These are phyloP conservation scores for Hypsibius dujardini DNA, from an alignment of 1,140 invertebrate species.

Conservation along the genomic window DNA sequence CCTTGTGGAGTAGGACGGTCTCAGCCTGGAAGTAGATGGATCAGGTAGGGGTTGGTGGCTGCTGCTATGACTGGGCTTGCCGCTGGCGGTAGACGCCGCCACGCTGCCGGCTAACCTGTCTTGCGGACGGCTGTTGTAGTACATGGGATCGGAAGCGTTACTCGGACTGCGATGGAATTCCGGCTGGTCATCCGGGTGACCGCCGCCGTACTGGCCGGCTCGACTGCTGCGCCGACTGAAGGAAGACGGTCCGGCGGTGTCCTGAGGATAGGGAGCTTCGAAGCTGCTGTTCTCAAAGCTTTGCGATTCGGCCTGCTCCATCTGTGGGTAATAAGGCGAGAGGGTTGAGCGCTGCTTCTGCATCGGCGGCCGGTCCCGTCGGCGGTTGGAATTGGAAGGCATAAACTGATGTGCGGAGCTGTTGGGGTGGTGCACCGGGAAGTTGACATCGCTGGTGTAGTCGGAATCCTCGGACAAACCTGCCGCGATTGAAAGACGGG, in stretches of 20 bases:
- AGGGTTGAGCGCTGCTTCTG: conserved; percentile 17
- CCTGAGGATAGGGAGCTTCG: conserved; percentile 5
- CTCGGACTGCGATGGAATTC: conserved; percentile 30
- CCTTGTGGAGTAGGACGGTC: not conserved
- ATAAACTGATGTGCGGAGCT: conserved; percentile 32
- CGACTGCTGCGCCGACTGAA: conserved; percentile 20
- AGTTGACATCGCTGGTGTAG: conserved; percentile 89
- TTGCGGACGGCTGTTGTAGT: conserved; percentile 66
- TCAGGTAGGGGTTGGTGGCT: not conserved
- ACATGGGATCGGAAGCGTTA: conserved; percentile 55
- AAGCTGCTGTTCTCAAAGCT: conserved; percentile 12
- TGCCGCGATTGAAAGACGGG: conserved; percentile 33
- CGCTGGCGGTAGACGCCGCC: not conserved
- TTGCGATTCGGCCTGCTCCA: not conserved
- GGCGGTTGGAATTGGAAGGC: conserved; percentile 19
- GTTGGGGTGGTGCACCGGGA: conserved; percentile 51
- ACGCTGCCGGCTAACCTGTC: conserved; percentile 28
- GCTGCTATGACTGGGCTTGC: not conserved
- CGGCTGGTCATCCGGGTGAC: conserved; percentile 26
- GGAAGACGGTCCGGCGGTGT: not conserved
- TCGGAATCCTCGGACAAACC: conserved; percentile 89
- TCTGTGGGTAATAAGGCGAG: not conserved
- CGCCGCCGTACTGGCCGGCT: conserved; percentile 23
- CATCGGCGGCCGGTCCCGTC: conserved; percentile 11
- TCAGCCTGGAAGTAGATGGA: not conserved